Base-by-base conservation (phyloP, 2,888 invertebrate genomes). In the Mactromeris polynyma region DNA sequence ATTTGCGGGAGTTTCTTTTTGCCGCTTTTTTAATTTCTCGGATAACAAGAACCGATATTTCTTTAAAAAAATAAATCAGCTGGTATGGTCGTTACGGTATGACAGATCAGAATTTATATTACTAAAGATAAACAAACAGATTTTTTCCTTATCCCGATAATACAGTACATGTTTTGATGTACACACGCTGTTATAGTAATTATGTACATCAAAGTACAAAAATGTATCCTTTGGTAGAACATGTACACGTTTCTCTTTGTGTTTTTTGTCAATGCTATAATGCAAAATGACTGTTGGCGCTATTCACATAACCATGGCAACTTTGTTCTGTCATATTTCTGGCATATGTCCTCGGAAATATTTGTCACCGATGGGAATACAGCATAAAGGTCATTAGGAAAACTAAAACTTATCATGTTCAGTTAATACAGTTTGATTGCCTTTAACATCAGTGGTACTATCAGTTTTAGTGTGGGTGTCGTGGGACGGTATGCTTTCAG, bases 321-420 rank as follows among this genome's bases (percentile, higher is more conserved):
- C 69, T 46, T 36, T 42, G 73, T 58, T 83, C 73, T 86, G 81
- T 77, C 86, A 86, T 46, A 51, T 80, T 83, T 77, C 80, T 83
- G 83, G 51, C 82, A 80, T 69, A 58, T 38, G 83, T 83, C 82
- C 82, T 83, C 77, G 40, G 79, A 86, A 83, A 58, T 73, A 80
- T 73, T 73, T 58, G 84, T 81, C 73, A 17, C 82, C 79, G 9
- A 31, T 54, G 86, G 83, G 89, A 86, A 51, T 54, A 33, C n/a
- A 73, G 38, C 38, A 73, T 80, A 89, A 83, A 86, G 79, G 86
- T 89, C 89, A 86, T 86, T 83, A 89, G 73, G 64, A 73, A 77
- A 51, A 81, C 54, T 78, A 89, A 87, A 88, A 85, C 82, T 77
- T 85, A 69, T 69, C 78, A 84, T 88, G 77, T 73, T 42, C 73